Evolutionary conservation across 2,113 vertebrate genomes (phyloP).

Genomic region (Carlito syrichta): DNA sequence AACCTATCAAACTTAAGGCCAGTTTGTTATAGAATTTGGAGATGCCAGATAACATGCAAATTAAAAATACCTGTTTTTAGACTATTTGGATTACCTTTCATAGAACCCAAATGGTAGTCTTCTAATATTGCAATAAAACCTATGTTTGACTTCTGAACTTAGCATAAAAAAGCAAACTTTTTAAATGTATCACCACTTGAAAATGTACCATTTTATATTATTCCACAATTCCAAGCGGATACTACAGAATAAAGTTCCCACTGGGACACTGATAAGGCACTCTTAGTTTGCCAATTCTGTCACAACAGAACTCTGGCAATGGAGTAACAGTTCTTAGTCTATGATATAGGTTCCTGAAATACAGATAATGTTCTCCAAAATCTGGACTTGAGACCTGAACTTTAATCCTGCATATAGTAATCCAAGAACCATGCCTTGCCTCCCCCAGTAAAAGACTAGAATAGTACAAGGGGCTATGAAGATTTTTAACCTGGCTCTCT

Average conservation of each 20-base stretch:
- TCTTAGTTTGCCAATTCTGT: not conserved
- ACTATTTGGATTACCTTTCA: not conserved
- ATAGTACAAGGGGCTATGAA: not conserved
- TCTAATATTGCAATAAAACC: constrained; percentile 1
- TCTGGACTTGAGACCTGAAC: not conserved
- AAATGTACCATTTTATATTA: not conserved
- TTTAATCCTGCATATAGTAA: not conserved
- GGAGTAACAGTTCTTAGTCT: not conserved
- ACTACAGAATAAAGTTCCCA: not conserved
- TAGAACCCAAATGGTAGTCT: not conserved
- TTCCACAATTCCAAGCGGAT: not conserved
- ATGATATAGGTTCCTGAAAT: not conserved
- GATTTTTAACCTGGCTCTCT: not conserved
- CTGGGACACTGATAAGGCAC: not conserved
- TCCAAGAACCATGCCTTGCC: not conserved
- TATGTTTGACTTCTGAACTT: constrained; percentile 11
- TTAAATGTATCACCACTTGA: not conserved
- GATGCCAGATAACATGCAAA: not conserved
- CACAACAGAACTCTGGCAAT: not conserved
- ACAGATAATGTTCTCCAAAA: not conserved
- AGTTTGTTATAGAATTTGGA: not conserved
- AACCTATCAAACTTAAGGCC: not conserved
- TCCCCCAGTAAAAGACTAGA: not conserved
- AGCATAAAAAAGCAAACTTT: not conserved
- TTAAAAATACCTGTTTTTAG: not conserved